phyloP scores from a whole-genome alignment of 2,797 vertebrate genomes.

The Crocidura indochinensis region DNA sequence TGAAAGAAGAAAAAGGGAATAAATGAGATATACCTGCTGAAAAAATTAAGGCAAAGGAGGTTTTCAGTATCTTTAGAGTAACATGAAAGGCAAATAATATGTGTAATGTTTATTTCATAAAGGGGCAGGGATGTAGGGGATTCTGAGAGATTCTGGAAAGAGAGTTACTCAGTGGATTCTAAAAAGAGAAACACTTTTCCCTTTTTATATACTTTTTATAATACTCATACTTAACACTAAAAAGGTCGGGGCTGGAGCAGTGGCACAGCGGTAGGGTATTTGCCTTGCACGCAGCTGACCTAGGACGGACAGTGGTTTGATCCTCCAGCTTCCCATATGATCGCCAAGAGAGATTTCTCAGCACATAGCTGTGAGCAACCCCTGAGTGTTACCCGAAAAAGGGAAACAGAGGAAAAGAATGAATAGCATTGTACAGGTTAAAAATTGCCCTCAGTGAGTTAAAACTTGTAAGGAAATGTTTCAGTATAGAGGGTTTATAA shows the following conservation, averaged over 20 bases:
- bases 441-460: neutral
- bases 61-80: neutral
- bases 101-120: neutral
- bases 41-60: neutral
- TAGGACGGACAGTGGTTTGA: too few species aligned
- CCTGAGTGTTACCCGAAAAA: neutral
- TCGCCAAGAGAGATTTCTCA: too few species aligned
- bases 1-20: conserved; percentile 30
- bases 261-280: too few species aligned
- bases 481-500: neutral
- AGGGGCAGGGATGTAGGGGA: too few species aligned
- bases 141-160: neutral
- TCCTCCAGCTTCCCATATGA: too few species aligned
- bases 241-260: too few species aligned
- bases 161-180: too few species aligned
- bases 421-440: neutral
- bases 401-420: neutral
- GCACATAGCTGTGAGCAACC: too few species aligned
- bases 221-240: too few species aligned
- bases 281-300: too few species aligned
- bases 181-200: too few species aligned
- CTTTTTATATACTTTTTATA: too few species aligned
- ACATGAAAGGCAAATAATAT: neutral
- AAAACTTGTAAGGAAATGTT: neutral
- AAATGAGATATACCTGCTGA: neutral